Base-by-base conservation (phyloP, 2,113 vertebrate species). In the Casuarius casuarius region DNA sequence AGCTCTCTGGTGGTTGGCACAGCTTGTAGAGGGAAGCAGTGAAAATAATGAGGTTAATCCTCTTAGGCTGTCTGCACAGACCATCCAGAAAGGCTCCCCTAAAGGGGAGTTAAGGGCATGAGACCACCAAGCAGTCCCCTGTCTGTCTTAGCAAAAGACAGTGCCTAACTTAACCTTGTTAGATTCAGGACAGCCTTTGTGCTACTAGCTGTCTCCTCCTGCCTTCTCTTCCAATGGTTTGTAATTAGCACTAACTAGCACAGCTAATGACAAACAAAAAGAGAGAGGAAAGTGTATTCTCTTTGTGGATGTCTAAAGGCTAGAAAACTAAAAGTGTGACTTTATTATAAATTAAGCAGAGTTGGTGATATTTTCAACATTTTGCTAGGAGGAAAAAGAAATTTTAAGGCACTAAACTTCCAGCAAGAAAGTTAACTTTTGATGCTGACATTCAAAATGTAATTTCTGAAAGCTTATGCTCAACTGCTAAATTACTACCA, bases 401-500 rank as follows among this genome's bases (percentile, higher is more conserved):
- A 51, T 48, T 23, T 42, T 78, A 89, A 90, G 25, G 19, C 58
- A 46, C 8, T 72, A 72, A 20, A 70, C 40, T 85, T 70, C 42
- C 44, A 83, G 75, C 31, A 56, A 94, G 70, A 85, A 91, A 28
- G n/a, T 85, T 94, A 95, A 80, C 76, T 95, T 83, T 80, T 84
- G 61, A 87, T 49, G 20, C 74, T 75, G 91, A 90, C 70, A 85
- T 67, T 58, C 56, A 87, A 82, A 87, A 77, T 20, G 42, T 29
- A 77, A 71, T 94, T 96, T 90, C 79, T 90, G 76, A 90, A 88
- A 88, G 70, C 66, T 92, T 90, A 72, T 40, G 51, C 28, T 93
- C 68, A 90, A 91, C 88, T 74, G 18, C 62, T 65, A 91, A 90
- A 74, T 92, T 87, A 74, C 49, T 46, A 93, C 67, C 49, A 66